Conservation (phyloP, 2,888 invertebrate genomes). For the Nasonia oneida region DNA sequence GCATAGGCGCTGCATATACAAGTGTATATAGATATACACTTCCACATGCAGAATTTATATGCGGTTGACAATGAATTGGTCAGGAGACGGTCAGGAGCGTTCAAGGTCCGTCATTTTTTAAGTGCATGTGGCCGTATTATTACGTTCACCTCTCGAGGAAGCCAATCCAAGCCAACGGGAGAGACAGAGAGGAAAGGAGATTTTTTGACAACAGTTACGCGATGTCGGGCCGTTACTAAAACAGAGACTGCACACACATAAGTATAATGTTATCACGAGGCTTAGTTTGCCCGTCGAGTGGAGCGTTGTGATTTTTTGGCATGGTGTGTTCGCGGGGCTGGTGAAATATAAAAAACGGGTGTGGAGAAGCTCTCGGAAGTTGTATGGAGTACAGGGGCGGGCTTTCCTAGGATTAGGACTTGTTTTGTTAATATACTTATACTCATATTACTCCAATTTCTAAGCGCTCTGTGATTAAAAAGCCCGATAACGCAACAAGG, state of each 20-base stretch:
- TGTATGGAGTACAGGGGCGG: slow-evolving; percentile 36
- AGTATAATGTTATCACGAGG: background rate
- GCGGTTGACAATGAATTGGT: slow-evolving; percentile 2
- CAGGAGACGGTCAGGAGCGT: slow-evolving; percentile 2
- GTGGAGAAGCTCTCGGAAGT: background rate
- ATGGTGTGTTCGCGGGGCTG: slow-evolving; percentile 12
- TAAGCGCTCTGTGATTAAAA: slow-evolving; percentile 48
- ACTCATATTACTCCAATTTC: slow-evolving; percentile 37
- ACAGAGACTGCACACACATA: background rate
- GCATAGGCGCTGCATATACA: too few species aligned
- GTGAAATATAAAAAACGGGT: slow-evolving; percentile 21
- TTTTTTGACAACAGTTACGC: slow-evolving; percentile 13
- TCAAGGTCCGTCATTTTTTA: too few species aligned
- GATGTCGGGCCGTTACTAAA: background rate
- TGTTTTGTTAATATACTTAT: background rate
- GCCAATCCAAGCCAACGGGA: too few species aligned
- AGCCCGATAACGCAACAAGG: slow-evolving; percentile 11
- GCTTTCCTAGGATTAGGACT: slow-evolving; percentile 34
- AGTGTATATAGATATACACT: background rate
- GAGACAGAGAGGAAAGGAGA: background rate
- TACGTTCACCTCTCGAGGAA: too few species aligned
- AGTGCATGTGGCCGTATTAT: too few species aligned
- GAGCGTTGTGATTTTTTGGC: background rate
- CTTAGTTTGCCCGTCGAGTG: background rate
- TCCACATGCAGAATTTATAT: background rate